Evolutionary conservation across 1,140 invertebrate species (phyloP).

Genomic region (Drosophila lacertosa): DNA sequence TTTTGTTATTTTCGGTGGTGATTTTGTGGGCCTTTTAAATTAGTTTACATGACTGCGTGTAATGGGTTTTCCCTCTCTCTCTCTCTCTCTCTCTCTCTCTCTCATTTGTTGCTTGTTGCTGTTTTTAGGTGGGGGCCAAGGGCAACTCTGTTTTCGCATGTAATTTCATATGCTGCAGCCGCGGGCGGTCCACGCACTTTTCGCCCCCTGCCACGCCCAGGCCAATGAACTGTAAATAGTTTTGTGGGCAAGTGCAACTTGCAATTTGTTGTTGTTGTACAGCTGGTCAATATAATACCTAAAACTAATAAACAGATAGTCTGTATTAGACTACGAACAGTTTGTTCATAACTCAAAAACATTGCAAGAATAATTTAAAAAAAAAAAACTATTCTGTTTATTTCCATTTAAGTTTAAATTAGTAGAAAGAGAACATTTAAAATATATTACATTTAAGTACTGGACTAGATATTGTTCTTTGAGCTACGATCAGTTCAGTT

Average conservation of each 20-base stretch:
- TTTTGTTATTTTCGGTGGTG: slow-evolving; percentile 74
- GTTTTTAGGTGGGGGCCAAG: slow-evolving; percentile 26
- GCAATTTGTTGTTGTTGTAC: neutral
- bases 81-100: neutral
- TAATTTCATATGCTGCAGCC: slow-evolving; percentile 73
- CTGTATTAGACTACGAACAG: too few relatives aligned
- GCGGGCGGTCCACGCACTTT: slow-evolving; percentile 49
- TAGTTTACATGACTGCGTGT: slow-evolving; percentile 81
- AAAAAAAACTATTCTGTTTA: too few relatives aligned
- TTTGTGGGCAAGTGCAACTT: slow-evolving; percentile 46
- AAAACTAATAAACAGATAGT: too few relatives aligned
- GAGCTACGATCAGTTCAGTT: too few relatives aligned
- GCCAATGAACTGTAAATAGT: slow-evolving; percentile 65
- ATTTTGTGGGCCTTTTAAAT: slow-evolving; percentile 82
- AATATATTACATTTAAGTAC: too few relatives aligned
- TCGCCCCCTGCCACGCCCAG: slow-evolving; percentile 4
- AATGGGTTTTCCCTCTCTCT: slow-evolving; percentile 53
- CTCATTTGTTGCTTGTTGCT: slow-evolving; percentile 4
- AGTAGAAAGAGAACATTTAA: too few relatives aligned
- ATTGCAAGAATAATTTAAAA: too few relatives aligned
- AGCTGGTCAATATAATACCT: too few relatives aligned
- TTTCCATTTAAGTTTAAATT: too few relatives aligned
- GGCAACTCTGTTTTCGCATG: slow-evolving; percentile 39
- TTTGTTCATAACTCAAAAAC: too few relatives aligned
- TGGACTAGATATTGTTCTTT: too few relatives aligned